Conservation (phyloP, 1,140 invertebrate genomes). For the Drosophila mojavensis region DNA sequence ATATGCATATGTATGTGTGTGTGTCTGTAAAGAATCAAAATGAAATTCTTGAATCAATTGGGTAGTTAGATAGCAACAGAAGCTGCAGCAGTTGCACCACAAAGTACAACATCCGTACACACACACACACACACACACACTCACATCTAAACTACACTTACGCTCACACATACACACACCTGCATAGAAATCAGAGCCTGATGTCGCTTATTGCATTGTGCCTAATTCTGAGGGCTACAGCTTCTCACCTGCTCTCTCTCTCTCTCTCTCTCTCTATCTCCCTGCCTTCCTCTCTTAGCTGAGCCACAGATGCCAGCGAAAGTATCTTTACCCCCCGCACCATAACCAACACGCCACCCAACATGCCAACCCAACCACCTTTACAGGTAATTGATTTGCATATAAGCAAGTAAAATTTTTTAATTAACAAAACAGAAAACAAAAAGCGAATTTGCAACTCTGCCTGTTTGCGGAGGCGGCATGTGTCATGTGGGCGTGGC, state of each 20-base stretch:
- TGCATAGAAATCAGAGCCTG: not conserved
- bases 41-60: no score
- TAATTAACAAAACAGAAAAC: constrained; percentile 67
- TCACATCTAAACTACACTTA: constrained; percentile 21
- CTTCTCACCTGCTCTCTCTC: not conserved
- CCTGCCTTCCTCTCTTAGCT: not conserved
- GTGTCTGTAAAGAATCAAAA: no score
- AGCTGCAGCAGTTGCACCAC: no score
- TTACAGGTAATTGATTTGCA: constrained; percentile 67
- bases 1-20: not conserved
- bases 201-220: constrained; percentile 28
- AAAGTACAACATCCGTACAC: no score
- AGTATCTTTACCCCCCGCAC: not conserved
- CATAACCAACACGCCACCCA: not conserved
- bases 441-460: constrained; percentile 5
- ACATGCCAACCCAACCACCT: not conserved
- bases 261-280: not conserved
- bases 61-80: not conserved
- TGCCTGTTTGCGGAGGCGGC: constrained; percentile 7
- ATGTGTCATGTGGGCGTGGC: constrained; percentile 7
- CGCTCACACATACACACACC: not conserved
- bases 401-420: constrained; percentile 67
- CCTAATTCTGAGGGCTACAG: not conserved
- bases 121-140: no score
- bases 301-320: not conserved